Evolutionary conservation across 2,797 vertebrate species (phyloP).

Genomic region (Brachymystax lenok): DNA sequence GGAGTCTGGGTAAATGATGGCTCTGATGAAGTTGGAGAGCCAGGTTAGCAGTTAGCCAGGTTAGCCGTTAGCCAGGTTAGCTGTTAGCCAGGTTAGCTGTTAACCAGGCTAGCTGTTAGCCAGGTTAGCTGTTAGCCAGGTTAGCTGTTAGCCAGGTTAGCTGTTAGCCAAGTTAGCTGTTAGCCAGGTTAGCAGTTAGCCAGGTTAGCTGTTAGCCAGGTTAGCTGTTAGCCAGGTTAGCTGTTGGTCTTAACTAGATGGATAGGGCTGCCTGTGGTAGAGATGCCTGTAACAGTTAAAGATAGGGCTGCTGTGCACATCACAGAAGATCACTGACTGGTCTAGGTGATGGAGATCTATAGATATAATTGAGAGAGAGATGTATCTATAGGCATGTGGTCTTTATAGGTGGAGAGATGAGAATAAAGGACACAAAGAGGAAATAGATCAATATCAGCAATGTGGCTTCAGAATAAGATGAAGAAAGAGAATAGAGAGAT

Average conservation of each 20-base stretch:
- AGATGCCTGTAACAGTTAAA: not conserved
- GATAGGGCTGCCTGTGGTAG: not conserved
- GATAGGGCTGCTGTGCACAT: not conserved
- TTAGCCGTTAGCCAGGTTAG: no score
- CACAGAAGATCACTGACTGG: not conserved
- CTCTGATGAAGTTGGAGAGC: no score
- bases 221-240: not conserved
- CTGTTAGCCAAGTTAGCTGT: not conserved
- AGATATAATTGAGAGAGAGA: no score
- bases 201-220: not conserved
- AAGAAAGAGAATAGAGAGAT: not conserved
- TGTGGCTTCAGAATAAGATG: not conserved
- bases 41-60: not conserved
- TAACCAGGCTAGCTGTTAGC: not conserved
- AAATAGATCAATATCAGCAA: not conserved
- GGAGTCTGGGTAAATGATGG: no score
- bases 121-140: no score
- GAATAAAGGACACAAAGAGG: not conserved
- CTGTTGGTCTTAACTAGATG: not conserved
- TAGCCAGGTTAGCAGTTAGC: not conserved
- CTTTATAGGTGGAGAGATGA: not conserved
- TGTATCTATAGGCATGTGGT: not conserved
- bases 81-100: not conserved
- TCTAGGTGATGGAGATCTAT: not conserved
- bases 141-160: no score